Evolutionary conservation across 2,113 vertebrate species (phyloP).

Genomic region (Etheostoma spectabile): DNA sequence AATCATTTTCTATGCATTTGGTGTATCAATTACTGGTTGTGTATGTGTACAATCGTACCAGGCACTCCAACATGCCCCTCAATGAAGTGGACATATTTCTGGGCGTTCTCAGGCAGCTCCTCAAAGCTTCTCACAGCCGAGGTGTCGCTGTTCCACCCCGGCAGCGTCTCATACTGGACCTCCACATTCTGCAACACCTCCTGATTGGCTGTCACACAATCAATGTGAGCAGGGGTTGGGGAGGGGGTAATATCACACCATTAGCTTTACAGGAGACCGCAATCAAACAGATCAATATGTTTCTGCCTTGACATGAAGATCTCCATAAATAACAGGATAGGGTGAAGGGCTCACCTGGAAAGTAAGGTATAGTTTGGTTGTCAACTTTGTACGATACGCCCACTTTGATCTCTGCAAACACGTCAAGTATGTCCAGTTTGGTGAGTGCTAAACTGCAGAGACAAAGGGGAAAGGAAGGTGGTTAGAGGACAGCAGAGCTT

Average conservation of each 20-base stretch:
- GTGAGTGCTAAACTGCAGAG: slow-evolving; percentile 92
- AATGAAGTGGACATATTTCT: slow-evolving; percentile 93
- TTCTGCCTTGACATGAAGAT: neutral
- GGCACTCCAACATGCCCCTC: slow-evolving; percentile 92
- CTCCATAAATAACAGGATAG: neutral
- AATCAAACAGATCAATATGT: slow-evolving; percentile 25
- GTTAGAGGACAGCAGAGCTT: neutral
- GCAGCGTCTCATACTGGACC: slow-evolving; percentile 94
- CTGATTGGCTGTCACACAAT: slow-evolving; percentile 89
- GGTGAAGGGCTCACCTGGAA: slow-evolving; percentile 90
- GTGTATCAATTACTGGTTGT: too few species aligned
- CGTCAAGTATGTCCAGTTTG: slow-evolving; percentile 97
- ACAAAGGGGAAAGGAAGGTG: neutral
- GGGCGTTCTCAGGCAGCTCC: slow-evolving; percentile 94
- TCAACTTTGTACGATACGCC: slow-evolving; percentile 93
- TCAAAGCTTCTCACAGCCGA: slow-evolving; percentile 90
- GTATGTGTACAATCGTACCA: slow-evolving; percentile 81
- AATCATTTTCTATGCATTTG: too few species aligned
- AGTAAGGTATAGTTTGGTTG: slow-evolving; percentile 93
- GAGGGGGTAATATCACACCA: slow-evolving; percentile 22
- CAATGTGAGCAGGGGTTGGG: neutral
- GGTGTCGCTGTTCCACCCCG: slow-evolving; percentile 94
- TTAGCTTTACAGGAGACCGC: slow-evolving; percentile 13
- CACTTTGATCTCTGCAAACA: slow-evolving; percentile 94
- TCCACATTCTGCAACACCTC: slow-evolving; percentile 96